A percentile compares a stretch with the other conserved stretches of the same genome.
Conservation (phyloP, 2,113 vertebrate genomes). For the Laticauda laticaudata region DNA sequence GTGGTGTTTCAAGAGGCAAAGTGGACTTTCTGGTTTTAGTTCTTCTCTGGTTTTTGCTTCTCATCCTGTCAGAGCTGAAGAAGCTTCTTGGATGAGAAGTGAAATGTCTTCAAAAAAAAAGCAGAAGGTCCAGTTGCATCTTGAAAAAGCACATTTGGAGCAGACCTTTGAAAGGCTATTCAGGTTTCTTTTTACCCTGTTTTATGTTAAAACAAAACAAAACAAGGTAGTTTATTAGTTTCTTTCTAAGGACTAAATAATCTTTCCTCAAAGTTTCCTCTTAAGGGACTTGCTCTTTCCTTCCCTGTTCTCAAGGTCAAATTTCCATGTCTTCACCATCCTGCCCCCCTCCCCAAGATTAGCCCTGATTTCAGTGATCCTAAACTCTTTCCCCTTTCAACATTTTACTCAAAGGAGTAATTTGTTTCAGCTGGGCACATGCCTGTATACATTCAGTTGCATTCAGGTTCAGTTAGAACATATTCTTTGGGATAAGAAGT, state of each 20-base stretch:
- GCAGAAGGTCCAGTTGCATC: no score
- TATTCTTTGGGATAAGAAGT: not conserved
- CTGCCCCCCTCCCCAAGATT: not conserved
- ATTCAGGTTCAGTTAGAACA: not conserved
- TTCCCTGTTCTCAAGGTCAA: not conserved
- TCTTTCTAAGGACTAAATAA: not conserved
- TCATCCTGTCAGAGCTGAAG: no score
- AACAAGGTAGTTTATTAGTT: not conserved
- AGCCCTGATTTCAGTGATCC: not conserved
- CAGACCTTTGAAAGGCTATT: not conserved
- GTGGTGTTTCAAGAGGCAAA: no score
- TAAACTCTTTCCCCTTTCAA: not conserved
- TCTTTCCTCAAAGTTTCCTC: not conserved
- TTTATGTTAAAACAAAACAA: not conserved
- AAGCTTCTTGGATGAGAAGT: no score
- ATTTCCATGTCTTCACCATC: not conserved
- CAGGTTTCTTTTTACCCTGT: not conserved
- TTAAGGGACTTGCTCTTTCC: not conserved
- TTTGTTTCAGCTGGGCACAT: not conserved
- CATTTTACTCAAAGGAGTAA: not conserved
- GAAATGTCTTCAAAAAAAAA: no score
- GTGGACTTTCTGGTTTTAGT: no score
- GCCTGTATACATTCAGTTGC: not conserved
- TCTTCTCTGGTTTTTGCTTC: no score
- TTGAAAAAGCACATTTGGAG: no score